Evolutionary conservation across 2,888 invertebrate species (phyloP), one percentile per base, ranked within the genome.

Genomic region (Fragum sueziense): DNA sequence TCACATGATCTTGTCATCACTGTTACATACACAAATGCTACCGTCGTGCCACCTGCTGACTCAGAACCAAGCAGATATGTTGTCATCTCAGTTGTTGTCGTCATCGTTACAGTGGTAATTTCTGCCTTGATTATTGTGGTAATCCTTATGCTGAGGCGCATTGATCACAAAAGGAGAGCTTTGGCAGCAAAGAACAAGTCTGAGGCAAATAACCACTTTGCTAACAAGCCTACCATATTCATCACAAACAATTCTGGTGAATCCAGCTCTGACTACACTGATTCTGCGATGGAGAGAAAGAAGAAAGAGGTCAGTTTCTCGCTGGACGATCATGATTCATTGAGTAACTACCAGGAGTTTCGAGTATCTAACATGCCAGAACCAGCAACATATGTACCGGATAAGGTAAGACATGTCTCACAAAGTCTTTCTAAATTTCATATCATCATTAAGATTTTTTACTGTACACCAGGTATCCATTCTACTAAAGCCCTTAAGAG

Each of bases 31-130:
- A 85, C 80, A 61, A 87, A 87, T 61, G 85, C 85, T 22, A 86
- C 87, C 14, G 71, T 69, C 22, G 20, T 52, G 22, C 37, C 62
- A 7, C 22, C 62, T 6, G 34, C 25, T 6, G 65, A 65, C 20
- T 37, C 47, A 2, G 9, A n/a, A 29, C 62, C 41, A 31, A 73
- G 47, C 57, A 85, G 85, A 70, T 85, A 84, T 65, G 83, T 87
- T 52, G 80, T 83, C 11, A 88, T 88, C 62, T 85, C 84, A 7
- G 84, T 86, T 11, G 83, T 85, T 25, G 88, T 88, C 67, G 83
- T 88, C 41, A 80, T 88, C 25, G 83, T 86, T 1, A 88, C 88
- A n/a, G 75, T 87, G 14, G 37, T 86, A 9, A 77, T 87, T 25
- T 88, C 88, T 0, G 81, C 79, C 11, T 70, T 79, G 22, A 87